Evolutionary conservation across 2,113 vertebrate genomes (phyloP).

Genomic region (Myocastor coypus): DNA sequence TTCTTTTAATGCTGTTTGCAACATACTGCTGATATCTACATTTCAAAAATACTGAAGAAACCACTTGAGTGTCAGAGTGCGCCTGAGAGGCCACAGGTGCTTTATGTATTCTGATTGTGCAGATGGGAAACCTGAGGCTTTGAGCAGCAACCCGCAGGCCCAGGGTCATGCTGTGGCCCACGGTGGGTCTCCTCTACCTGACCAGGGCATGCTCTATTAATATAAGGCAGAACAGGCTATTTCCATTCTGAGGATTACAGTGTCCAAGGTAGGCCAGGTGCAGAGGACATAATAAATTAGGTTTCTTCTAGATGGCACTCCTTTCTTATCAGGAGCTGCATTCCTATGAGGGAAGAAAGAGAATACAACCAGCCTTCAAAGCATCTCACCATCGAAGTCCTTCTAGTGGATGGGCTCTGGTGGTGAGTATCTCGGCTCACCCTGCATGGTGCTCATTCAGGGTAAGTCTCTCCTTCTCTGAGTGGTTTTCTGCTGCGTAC

Average conservation of each 20-base stretch:
- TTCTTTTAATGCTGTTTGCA: not conserved
- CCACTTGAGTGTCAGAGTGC: not conserved
- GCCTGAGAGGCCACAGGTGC: not conserved
- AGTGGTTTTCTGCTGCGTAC: not conserved
- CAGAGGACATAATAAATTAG: not conserved
- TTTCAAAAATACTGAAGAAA: not conserved
- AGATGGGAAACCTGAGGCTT: not conserved
- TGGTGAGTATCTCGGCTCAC: not conserved
- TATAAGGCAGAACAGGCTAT: not conserved
- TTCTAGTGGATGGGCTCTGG: not conserved
- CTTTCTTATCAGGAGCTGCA: conserved; percentile 9
- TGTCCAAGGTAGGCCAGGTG: not conserved
- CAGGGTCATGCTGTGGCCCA: not conserved
- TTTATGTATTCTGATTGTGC: conserved; percentile 4
- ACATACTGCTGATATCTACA: not conserved
- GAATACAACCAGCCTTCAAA: conserved; percentile 7
- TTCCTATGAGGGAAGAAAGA: not conserved
- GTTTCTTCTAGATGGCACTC: not conserved
- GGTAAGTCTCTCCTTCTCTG: not conserved
- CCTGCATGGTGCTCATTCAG: not conserved
- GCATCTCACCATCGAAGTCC: not conserved
- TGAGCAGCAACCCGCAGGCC: not conserved
- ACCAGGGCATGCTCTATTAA: not conserved
- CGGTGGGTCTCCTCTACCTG: not conserved
- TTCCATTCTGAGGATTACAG: not conserved